These are phyloP conservation scores for Rhinophrynus dorsalis DNA, from an alignment of 2,797 vertebrate genomes.

Conservation along the genomic window DNA sequence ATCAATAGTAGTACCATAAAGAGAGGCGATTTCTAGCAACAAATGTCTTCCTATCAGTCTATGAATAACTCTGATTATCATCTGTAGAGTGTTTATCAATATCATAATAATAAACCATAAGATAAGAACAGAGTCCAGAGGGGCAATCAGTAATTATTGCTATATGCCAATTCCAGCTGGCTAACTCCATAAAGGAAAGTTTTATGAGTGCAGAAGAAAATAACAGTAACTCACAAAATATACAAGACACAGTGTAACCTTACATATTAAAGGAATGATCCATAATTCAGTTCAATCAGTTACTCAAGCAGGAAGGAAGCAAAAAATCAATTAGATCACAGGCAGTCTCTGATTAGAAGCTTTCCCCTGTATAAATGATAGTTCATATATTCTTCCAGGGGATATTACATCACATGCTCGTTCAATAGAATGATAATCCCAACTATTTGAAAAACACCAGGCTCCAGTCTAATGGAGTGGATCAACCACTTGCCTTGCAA, in stretches of 20 bases:
- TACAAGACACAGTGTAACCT: slow-evolving; percentile 25
- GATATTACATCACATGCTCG: slow-evolving; percentile 33
- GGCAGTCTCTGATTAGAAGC: slow-evolving; percentile 35
- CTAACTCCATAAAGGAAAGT: slow-evolving; percentile 2
- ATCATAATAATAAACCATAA: slow-evolving; percentile 40
- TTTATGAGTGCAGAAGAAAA: slow-evolving; percentile 10
- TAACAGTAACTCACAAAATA: slow-evolving; percentile 29
- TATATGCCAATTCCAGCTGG: slow-evolving; percentile 36
- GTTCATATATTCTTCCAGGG: slow-evolving; percentile 22
- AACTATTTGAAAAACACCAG: slow-evolving; percentile 15
- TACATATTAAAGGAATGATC: slow-evolving; percentile 29
- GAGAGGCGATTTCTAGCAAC: slow-evolving; percentile 15
- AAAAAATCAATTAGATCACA: slow-evolving; percentile 45
- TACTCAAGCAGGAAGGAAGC: slow-evolving; percentile 38
- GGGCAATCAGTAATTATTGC: slow-evolving; percentile 41
- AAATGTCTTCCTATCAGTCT: background rate
- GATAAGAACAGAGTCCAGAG: slow-evolving; percentile 28
- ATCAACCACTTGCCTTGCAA: slow-evolving; percentile 32
- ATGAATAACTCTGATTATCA: slow-evolving; percentile 23
- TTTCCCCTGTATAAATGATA: slow-evolving; percentile 27
- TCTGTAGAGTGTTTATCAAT: slow-evolving; percentile 37
- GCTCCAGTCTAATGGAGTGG: slow-evolving; percentile 22
- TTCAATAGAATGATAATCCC: slow-evolving; percentile 30
- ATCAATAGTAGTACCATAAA: slow-evolving; percentile 34
- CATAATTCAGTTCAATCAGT: slow-evolving; percentile 44